phyloP scores from a whole-genome alignment of 2,888 invertebrate genomes.

The Andrena camellia region DNA sequence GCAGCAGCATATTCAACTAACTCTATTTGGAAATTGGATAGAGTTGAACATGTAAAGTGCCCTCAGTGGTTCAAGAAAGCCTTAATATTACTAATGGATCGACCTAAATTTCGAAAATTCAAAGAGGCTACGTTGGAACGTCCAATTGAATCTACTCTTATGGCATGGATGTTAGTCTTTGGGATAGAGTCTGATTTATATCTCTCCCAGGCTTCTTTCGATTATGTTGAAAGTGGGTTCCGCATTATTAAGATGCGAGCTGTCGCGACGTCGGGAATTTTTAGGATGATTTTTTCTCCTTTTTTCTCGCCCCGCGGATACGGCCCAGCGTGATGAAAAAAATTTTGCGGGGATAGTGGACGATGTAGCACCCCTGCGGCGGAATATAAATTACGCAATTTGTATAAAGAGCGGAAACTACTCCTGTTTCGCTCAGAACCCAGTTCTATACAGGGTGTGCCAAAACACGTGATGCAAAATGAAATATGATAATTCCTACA shows the following conservation, averaged over 20 bases:
- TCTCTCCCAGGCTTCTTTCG: conserved; percentile 2
- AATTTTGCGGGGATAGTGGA: conserved; percentile 56
- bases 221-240: conserved; percentile 40
- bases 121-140: neutral
- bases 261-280: conserved; percentile 32
- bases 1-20: neutral
- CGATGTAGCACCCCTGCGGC: conserved; percentile 55
- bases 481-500: too few relatives aligned
- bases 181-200: conserved; percentile 7
- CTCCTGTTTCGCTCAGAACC: conserved; percentile 28
- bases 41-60: neutral
- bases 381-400: conserved; percentile 75
- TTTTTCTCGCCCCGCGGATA: conserved; percentile 26
- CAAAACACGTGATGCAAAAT: conserved; percentile 30
- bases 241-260: conserved; percentile 49
- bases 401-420: conserved; percentile 70
- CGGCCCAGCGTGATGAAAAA: conserved; percentile 40
- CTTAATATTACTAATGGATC: neutral
- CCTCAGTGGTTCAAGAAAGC: neutral
- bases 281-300: conserved; percentile 37
- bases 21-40: neutral
- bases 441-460: conserved; percentile 34
- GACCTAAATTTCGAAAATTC: neutral
- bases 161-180: neutral
- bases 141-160: neutral